A percentile compares a stretch with the other conserved stretches of the same genome.
These are phyloP conservation scores for Urophycis tenuis DNA, from an alignment of 2,797 vertebrate genomes.

Conservation along the genomic window DNA sequence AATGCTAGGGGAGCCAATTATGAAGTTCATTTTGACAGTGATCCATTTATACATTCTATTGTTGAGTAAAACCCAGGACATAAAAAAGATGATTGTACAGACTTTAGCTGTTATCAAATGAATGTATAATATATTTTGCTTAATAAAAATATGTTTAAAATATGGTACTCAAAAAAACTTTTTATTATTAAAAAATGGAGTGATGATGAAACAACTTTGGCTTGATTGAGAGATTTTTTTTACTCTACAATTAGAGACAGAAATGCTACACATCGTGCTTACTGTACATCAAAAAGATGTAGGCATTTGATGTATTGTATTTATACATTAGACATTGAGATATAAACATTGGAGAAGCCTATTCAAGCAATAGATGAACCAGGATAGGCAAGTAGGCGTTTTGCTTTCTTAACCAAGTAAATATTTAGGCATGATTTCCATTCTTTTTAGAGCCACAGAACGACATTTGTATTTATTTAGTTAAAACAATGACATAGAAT, in stretches of 20 bases:
- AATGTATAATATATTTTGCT: conserved; percentile 79
- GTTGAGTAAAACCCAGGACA: conserved; percentile 37
- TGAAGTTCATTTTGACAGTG: conserved; percentile 42
- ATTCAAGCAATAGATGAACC: not conserved
- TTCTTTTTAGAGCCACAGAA: not conserved
- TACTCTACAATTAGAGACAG: not conserved
- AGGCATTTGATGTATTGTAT: not conserved
- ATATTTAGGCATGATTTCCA: not conserved
- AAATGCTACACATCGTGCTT: not conserved
- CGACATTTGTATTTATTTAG: not conserved
- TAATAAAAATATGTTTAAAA: conserved; percentile 60
- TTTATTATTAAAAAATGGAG: conserved; percentile 64
- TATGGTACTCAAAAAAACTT: conserved; percentile 65
- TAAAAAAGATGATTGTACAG: conserved; percentile 57
- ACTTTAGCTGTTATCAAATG: conserved; percentile 65
- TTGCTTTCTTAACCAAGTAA: not conserved
- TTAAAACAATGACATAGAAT: not conserved
- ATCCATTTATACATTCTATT: conserved; percentile 49
- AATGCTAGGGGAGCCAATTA: conserved; percentile 28
- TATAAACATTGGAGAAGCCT: not conserved
- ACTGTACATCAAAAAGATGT: not conserved
- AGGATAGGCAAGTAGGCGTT: not conserved
- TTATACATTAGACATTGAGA: not conserved
- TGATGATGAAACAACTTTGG: conserved; percentile 35
- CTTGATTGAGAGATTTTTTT: conserved; percentile 6